These are phyloP conservation scores for Scaptomyza polygonia DNA, from an alignment of 2,888 invertebrate species.

Conservation along the genomic window DNA sequence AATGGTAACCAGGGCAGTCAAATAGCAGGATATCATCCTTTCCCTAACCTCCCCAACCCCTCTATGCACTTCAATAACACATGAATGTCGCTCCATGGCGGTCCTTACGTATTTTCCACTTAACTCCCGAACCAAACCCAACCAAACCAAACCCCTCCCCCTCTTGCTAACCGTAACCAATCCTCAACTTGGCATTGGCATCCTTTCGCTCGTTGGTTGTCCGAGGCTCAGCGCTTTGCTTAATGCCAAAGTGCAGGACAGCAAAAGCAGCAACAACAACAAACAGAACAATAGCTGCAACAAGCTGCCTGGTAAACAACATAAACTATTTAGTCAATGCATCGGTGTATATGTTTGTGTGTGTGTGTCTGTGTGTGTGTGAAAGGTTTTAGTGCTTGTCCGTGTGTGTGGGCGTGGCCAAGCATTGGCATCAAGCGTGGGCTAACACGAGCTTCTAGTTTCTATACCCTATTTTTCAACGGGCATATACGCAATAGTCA, in stretches of 20 bases:
- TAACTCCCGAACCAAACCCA: conserved; percentile 5
- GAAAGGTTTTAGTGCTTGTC: conserved; percentile 1
- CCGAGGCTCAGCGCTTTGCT: conserved; percentile 52
- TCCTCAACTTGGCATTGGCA: conserved; percentile 53
- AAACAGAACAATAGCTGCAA: conserved; percentile 24
- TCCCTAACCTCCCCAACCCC: neutral
- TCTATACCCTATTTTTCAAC: conserved; percentile 29
- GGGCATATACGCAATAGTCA: too few species aligned
- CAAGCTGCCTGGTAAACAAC: conserved; percentile 70
- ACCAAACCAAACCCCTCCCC: neutral
- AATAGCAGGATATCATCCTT: conserved; percentile 58
- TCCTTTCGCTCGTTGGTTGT: conserved; percentile 46
- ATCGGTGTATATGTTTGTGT: conserved; percentile 2
- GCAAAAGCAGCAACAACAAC: conserved; percentile 28
- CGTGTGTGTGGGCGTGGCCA: conserved; percentile 32
- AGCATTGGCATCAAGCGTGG: conserved; percentile 24
- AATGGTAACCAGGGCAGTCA: conserved; percentile 67
- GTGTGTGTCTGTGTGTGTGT: conserved; percentile 3
- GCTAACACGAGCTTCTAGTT: conserved; percentile 26
- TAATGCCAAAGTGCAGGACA: conserved; percentile 66
- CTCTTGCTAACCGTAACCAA: neutral
- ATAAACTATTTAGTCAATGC: conserved; percentile 78
- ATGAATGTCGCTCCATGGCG: conserved; percentile 61
- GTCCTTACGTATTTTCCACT: conserved; percentile 50
- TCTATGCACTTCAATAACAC: conserved; percentile 38